Base-by-base conservation (phyloP, 2,113 vertebrate genomes). In the Cavia aperea region DNA sequence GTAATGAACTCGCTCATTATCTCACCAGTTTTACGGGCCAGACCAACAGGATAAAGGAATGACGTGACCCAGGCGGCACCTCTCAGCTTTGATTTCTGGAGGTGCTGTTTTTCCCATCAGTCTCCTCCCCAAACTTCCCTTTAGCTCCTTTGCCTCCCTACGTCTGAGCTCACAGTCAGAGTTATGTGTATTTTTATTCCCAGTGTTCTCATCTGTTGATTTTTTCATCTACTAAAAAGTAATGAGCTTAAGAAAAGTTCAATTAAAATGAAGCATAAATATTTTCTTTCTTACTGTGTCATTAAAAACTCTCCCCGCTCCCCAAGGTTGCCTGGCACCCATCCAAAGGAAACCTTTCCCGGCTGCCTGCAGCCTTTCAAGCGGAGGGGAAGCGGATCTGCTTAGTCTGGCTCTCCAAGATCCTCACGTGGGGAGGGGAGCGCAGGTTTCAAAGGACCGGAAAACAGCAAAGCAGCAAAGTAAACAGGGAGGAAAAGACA, bases 191-290 rank as follows among this genome's bases (percentile, higher is more conserved):
- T 92, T 95, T 95, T 92, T 29, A 43, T 95, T 94, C 87, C 89
- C 54, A 73, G 87, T 66, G 56, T 94, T 95, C 86, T 92, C 84
- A 89, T 85, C 56, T 73, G 77, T 73, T 94, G 93, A 91, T 91
- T 91, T 95, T 95, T 94, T 91, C 75, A 92, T 88, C 70, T 93
- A 94, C 92, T 83, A 93, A 95, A 96, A 96, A 72, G 81, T 95
- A 96, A 94, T 87, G 84, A 96, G 95, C 93, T 95, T 95, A 95
- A 95, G 92, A 93, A 91, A 96, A 96, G 91, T 96, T 96, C 94
- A 96, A 96, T 96, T 96, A 94, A 96, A 92, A 96, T 88, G 88
- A 95, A 95, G 89, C 82, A 78, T 93, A 93, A 96, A 96, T 95
- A 95, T 96, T 93, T 94, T 96, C 88, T 93, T 96, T 96, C 92